Evolutionary conservation across 1,140 invertebrate genomes (phyloP).

Genomic region (Physella acuta): DNA sequence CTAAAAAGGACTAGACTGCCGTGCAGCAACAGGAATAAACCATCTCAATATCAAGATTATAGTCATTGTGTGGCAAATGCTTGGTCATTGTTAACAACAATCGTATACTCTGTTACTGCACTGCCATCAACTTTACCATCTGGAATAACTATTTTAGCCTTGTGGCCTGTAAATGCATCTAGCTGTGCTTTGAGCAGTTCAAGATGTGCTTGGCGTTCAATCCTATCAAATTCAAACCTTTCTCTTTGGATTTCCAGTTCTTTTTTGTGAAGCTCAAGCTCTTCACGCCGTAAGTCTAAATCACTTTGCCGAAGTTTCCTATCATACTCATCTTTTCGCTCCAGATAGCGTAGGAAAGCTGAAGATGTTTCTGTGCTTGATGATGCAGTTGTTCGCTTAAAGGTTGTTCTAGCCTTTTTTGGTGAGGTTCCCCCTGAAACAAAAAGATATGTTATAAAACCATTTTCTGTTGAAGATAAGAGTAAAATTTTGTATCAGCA

Average conservation of each 20-base stretch:
- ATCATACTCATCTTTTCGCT: slow-evolving; percentile 23
- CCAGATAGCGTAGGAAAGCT: slow-evolving; percentile 9
- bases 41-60: neutral
- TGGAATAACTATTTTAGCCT: neutral
- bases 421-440: neutral
- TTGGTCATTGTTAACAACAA: slow-evolving; percentile 22
- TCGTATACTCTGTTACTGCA: slow-evolving; percentile 18
- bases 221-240: slow-evolving; percentile 19
- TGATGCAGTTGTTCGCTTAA: neutral
- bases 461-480: too few relatives aligned
- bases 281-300: slow-evolving; percentile 4
- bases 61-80: slow-evolving; percentile 4
- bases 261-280: slow-evolving; percentile 20
- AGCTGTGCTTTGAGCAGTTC: slow-evolving; percentile 23
- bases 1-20: neutral
- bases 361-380: neutral
- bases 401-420: neutral
- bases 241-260: slow-evolving; percentile 17
- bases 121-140: slow-evolving; percentile 9
- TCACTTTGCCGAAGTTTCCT: slow-evolving; percentile 6
- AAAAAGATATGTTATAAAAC: neutral
- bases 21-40: neutral
- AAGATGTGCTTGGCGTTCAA: slow-evolving; percentile 23
- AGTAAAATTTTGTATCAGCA: neutral
- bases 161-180: neutral